A percentile compares a stretch with the other conserved stretches of the same genome.
phyloP scores from a whole-genome alignment of 2,113 vertebrate genomes.

The Argyrosomus japonicus region DNA sequence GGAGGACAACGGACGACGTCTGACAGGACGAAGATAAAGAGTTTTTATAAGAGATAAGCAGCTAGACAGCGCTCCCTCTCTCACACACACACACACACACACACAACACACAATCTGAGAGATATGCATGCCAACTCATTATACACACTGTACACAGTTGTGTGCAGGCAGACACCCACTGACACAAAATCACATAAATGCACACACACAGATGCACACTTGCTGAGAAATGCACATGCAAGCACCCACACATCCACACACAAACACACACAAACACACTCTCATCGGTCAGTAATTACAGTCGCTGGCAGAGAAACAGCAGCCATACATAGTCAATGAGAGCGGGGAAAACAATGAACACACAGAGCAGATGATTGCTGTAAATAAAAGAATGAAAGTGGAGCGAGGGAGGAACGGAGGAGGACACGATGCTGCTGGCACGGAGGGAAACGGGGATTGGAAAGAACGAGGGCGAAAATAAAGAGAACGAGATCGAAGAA shows the following conservation, averaged over 20 bases:
- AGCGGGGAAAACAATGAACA: conserved; percentile 51
- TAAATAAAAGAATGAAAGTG: conserved; percentile 68
- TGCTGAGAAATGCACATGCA: conserved; percentile 7
- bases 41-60: not conserved
- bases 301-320: conserved; percentile 32
- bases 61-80: not conserved
- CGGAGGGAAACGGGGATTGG: not conserved
- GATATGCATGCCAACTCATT: conserved; percentile 10
- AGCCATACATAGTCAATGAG: conserved; percentile 66
- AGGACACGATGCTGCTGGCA: conserved; percentile 32
- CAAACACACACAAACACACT: not conserved
- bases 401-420: conserved; percentile 46
- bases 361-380: conserved; percentile 61
- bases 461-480: not conserved
- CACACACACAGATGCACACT: conserved; percentile 18
- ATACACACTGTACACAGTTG: not conserved
- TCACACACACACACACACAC: not conserved
- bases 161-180: conserved; percentile 29
- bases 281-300: conserved; percentile 39
- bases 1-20: not conserved
- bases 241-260: not conserved
- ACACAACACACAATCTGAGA: not conserved
- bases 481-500: not conserved
- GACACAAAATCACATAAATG: conserved; percentile 18
- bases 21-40: not conserved